Evolutionary conservation across 2,888 invertebrate species (phyloP).

Genomic region (Endotricha flammealis): DNA sequence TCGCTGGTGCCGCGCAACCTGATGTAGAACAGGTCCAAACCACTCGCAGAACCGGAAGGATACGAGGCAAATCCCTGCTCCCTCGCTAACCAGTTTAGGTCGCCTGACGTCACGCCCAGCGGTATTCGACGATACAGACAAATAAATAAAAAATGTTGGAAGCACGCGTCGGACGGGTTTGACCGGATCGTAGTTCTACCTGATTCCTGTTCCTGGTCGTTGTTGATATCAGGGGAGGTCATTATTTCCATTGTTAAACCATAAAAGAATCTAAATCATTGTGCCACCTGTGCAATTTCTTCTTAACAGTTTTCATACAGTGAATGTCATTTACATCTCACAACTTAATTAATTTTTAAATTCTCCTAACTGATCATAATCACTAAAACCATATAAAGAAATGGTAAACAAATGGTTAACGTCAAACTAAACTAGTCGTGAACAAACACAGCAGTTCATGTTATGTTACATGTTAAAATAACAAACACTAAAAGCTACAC

Average conservation of each 20-base stretch:
- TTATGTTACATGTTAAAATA: too few relatives aligned
- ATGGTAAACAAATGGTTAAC: too few relatives aligned
- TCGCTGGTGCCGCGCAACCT: conserved; percentile 62
- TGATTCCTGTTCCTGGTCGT: conserved; percentile 76
- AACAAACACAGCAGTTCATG: too few relatives aligned
- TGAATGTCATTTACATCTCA: too few relatives aligned
- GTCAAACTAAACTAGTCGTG: too few relatives aligned
- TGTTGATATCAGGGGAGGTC: conserved; percentile 51
- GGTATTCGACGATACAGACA: conserved; percentile 76
- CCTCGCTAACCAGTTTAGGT: conserved; percentile 78
- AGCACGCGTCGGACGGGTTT: conserved; percentile 77
- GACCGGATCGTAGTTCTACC: conserved; percentile 78
- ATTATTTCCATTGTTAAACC: conserved; percentile 42
- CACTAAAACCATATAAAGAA: too few relatives aligned
- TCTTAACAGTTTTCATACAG: too few relatives aligned
- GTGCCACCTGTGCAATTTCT: too few relatives aligned
- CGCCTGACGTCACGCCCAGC: conserved; percentile 76
- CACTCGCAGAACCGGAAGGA: conserved; percentile 78
- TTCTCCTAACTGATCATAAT: too few relatives aligned
- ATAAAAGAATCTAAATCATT: conserved; percentile 16
- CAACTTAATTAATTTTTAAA: too few relatives aligned
- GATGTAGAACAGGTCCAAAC: conserved; percentile 74
- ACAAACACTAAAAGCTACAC: too few relatives aligned
- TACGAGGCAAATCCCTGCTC: conserved; percentile 77
- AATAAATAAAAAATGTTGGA: conserved; percentile 79